Base-by-base conservation (phyloP, 2,888 invertebrate species). In the Listrodromus nycthemerus region DNA sequence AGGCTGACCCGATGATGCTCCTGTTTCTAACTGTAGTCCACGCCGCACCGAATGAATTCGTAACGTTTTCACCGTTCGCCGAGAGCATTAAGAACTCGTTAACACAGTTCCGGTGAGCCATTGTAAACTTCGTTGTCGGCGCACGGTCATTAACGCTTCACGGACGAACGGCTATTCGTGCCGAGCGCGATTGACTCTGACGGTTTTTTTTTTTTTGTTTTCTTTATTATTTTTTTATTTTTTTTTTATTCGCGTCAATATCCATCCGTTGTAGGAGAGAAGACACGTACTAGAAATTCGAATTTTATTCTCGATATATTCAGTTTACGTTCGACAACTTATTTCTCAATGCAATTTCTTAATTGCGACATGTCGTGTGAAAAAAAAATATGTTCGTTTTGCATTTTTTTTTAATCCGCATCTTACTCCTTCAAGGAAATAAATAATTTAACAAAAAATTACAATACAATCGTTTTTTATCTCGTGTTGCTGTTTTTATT, bases 31-130 rank as follows among this genome's bases (percentile, higher is more conserved):
- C 63, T 61, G 55, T 58, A 61, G 41, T 52, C 19, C 19, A 13
- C 24, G 58, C 19, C 24, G 50, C 50, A 3, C 67, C 10, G 30
- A 41, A 66, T 77, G 50, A 55, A 70, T 81, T 67, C 79, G 63
- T 76, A 55, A 65, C 50, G 50, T 69, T 67, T 67, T 63, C 75
- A 33, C 58, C 50, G 41, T 41, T 50, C 19, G 19, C 45, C 45
- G 48, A 8, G 71, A 75, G 19, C 65, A 71, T 84, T 79, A 70
- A 71, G 63, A 80, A 79, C 70, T 84, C 84, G 84, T 84, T 84
- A 79, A 84, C 84, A 84, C 37, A 81, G 75, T 81, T 84, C 45
- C 71, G 58, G 19, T 19, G 19, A 37, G 70, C 71, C 75, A 79
- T 66, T 79, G 78, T 74, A 75, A 70, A 48, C n/a, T 21, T 16